These are phyloP conservation scores for Machimus rusticus DNA, from an alignment of 2,888 invertebrate species.

Conservation along the genomic window DNA sequence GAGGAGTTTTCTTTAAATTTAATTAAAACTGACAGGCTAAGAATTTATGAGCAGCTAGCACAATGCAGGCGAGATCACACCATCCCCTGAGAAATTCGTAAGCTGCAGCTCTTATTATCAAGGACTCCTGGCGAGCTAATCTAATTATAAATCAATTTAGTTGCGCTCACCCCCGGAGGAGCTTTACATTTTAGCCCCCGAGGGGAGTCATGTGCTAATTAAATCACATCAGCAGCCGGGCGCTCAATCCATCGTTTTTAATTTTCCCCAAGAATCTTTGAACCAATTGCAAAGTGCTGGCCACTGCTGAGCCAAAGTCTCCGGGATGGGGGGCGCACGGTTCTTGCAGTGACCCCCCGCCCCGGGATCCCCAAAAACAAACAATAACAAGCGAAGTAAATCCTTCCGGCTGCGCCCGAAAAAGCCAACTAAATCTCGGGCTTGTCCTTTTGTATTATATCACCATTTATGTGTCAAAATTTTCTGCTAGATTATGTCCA, in stretches of 20 bases:
- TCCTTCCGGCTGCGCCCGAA: background rate
- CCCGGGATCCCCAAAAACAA: background rate
- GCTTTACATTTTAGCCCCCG: background rate
- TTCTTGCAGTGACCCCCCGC: background rate
- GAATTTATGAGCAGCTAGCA: background rate
- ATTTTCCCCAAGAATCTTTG: background rate
- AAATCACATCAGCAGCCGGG: background rate
- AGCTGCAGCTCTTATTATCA: background rate
- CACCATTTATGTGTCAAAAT: constrained; percentile 27
- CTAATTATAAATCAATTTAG: background rate
- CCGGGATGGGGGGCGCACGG: background rate
- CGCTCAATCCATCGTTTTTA: background rate
- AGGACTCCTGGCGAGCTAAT: background rate
- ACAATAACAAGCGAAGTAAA: background rate
- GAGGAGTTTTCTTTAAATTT: background rate
- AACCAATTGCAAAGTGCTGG: background rate
- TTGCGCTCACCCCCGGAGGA: background rate
- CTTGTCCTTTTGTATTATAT: constrained; percentile 12
- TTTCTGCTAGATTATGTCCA: constrained; percentile 31
- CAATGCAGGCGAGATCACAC: background rate
- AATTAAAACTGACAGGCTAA: background rate
- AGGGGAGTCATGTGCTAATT: background rate
- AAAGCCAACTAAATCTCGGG: background rate
- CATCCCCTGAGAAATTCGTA: background rate
- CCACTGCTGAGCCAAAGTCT: background rate